Evolutionary conservation across 2,888 invertebrate genomes (phyloP), one percentile per base, ranked within the genome.

Genomic region (Oscheius sp.): DNA sequence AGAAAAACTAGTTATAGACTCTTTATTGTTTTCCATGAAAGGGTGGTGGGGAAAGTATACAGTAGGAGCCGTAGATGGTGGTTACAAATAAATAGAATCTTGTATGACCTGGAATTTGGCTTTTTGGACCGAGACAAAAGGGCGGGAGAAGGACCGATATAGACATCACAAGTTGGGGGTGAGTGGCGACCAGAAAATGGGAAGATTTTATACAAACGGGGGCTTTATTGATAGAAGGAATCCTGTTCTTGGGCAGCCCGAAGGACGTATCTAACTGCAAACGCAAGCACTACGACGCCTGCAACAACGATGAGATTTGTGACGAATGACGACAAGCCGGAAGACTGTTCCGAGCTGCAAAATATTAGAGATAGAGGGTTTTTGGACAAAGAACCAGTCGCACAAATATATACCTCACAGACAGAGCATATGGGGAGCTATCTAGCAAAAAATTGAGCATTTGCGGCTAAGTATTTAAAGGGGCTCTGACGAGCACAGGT

Each of bases 201-300:
- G 57, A 53, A 50, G 35, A 60, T 59, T 58, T 21, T 37, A 33
- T 70, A 47, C 29, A 48, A 29, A 62, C 21, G 21, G 21, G 21
- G 21, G 21, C 21, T 21, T 32, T 53, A 73, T 50, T 48, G 68
- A 73, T 62, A 78, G 37, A 62, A 57, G 53, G 79, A 72, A 60
- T 81, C 82, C 32, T 74, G 71, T 42, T 80, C 76, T 51, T 80
- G 75, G 21, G 88, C 86, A 35, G 82, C 75, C 48, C 80, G 66
- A 33, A 89, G 75, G 59, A 89, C 88, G 76, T 87, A 88, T 70
- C 85, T 86, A 82, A 89, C 88, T 76, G 87, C 88, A 82, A 88
- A 84, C 77, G 84, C 86, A 76, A 89, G 84, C 70, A 85, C 79
- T 73, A 88, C 86, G 72, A 89, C 84, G 76, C 88, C 86, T 78